phyloP scores from a whole-genome alignment of 2,888 invertebrate genomes.

The Scaptomyza reducta region DNA sequence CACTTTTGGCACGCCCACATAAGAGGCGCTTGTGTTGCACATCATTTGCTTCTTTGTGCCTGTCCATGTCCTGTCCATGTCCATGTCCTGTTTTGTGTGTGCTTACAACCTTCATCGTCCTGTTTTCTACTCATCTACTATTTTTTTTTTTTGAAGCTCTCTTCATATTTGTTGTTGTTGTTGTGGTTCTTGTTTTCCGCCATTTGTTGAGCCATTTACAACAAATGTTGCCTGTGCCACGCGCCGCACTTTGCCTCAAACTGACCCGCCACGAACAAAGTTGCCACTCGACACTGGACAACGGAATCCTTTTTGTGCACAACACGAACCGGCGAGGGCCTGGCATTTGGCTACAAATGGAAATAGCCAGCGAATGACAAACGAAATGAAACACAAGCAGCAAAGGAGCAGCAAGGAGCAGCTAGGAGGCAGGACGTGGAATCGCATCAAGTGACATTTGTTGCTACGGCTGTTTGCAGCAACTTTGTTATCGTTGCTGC shows the following conservation, averaged over 20 bases:
- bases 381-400: slow-evolving; percentile 28
- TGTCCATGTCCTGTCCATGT: background rate
- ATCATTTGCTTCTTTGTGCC: slow-evolving; percentile 51
- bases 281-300: slow-evolving; percentile 56
- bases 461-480: slow-evolving; percentile 44
- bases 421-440: slow-evolving; percentile 11
- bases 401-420: too few relatives aligned
- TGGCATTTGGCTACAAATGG: slow-evolving; percentile 16
- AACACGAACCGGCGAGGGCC: slow-evolving; percentile 28
- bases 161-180: slow-evolving; percentile 5
- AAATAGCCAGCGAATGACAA: slow-evolving; percentile 54
- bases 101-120: background rate
- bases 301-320: slow-evolving; percentile 63
- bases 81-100: slow-evolving; percentile 13
- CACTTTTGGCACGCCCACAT: slow-evolving; percentile 50
- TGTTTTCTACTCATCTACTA: slow-evolving; percentile 8
- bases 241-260: background rate
- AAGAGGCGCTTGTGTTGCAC: slow-evolving; percentile 59
- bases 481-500: slow-evolving; percentile 60
- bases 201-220: slow-evolving; percentile 66
- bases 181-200: slow-evolving; percentile 51
- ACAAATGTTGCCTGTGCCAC: slow-evolving; percentile 59
- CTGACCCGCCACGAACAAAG: slow-evolving; percentile 20
- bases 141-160: slow-evolving; percentile 6
- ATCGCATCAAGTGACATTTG: slow-evolving; percentile 63